Evolutionary conservation across 2,888 invertebrate species (phyloP).

Genomic region (Seira musarum): DNA sequence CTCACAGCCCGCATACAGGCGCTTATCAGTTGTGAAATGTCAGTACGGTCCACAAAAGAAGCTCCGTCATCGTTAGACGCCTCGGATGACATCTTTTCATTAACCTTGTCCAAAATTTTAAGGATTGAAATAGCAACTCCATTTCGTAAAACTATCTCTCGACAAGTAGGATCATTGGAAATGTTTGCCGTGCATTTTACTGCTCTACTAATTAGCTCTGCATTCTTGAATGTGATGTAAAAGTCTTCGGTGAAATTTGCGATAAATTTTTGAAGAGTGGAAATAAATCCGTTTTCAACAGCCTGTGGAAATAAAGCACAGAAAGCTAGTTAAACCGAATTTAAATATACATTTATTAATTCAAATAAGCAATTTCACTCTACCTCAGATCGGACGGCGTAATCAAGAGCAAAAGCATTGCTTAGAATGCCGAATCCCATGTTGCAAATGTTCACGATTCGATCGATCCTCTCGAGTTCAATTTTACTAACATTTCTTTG

Average conservation of each 20-base stretch:
- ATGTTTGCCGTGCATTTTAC: constrained; percentile 61
- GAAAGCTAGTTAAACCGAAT: neutral
- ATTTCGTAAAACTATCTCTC: constrained; percentile 40
- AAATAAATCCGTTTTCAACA: constrained; percentile 43
- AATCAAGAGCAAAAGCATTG: constrained; percentile 60
- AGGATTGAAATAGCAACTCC: constrained; percentile 51
- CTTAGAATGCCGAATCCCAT: constrained; percentile 46
- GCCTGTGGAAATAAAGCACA: constrained; percentile 43
- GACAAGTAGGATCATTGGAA: constrained; percentile 54
- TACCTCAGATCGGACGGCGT: constrained; percentile 54
- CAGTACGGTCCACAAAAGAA: constrained; percentile 26
- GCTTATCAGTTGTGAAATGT: constrained; percentile 20
- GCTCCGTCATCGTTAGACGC: neutral
- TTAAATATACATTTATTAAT: neutral
- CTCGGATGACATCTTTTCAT: constrained; percentile 23
- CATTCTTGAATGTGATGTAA: constrained; percentile 6
- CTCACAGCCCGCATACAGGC: constrained; percentile 54
- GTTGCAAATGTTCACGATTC: constrained; percentile 38
- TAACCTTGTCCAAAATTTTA: constrained; percentile 34
- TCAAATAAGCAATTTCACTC: too few species aligned
- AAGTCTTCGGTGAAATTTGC: constrained; percentile 22
- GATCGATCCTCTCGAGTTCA: neutral
- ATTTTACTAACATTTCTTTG: neutral
- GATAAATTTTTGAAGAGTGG: constrained; percentile 51
- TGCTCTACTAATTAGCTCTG: constrained; percentile 47